Conservation (phyloP, 1,140 invertebrate species). For the Drosophila bocki region DNA sequence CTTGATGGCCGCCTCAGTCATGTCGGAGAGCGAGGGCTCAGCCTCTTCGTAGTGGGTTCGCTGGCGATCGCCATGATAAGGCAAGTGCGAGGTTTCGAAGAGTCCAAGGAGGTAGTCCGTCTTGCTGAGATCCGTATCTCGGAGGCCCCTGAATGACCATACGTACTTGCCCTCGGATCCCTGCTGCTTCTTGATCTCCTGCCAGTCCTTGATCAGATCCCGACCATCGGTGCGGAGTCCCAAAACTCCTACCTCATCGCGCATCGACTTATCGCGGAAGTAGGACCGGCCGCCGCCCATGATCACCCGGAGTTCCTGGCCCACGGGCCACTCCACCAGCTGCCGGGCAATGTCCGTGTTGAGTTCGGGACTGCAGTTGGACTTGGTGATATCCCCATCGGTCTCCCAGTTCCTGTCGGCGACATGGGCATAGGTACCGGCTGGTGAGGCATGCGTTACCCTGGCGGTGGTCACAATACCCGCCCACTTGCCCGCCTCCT, state of each 20-base stretch:
- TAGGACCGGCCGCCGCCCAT: constrained; percentile 91
- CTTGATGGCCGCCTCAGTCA: constrained; percentile 93
- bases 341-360: constrained; percentile 90
- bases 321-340: constrained; percentile 89
- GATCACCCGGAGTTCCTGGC: constrained; percentile 87
- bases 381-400: constrained; percentile 86
- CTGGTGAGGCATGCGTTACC: constrained; percentile 93
- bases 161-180: constrained; percentile 87
- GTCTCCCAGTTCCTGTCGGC: constrained; percentile 91
- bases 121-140: constrained; percentile 86
- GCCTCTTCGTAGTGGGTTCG: constrained; percentile 82
- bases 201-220: constrained; percentile 90
- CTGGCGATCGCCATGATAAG: constrained; percentile 85
- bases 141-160: constrained; percentile 88
- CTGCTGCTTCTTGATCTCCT: constrained; percentile 86
- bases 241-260: constrained; percentile 88
- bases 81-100: constrained; percentile 85
- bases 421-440: constrained; percentile 92
- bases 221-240: constrained; percentile 87
- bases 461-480: constrained; percentile 92
- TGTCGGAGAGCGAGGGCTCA: constrained; percentile 92
- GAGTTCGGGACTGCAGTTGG: constrained; percentile 67
- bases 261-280: constrained; percentile 87
- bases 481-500: constrained; percentile 89
- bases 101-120: constrained; percentile 91